phyloP scores from a whole-genome alignment of 2,888 invertebrate genomes.

The Gymnosoma rotundatum region DNA sequence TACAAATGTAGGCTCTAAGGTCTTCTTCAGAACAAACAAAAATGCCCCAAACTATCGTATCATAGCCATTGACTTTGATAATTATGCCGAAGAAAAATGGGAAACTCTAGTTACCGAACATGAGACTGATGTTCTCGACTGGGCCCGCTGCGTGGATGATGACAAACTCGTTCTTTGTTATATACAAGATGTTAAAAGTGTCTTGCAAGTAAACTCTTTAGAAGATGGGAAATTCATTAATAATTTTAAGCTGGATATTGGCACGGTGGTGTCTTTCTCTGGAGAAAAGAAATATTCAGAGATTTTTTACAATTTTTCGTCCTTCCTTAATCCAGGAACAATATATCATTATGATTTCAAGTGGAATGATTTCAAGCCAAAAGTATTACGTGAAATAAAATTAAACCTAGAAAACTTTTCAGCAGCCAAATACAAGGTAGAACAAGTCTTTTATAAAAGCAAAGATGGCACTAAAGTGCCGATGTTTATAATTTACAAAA shows the following conservation, averaged over 20 bases:
- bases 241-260: constrained; percentile 92
- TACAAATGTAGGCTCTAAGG: constrained; percentile 91
- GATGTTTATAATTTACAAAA: constrained; percentile 95
- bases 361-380: constrained; percentile 85
- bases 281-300: constrained; percentile 93
- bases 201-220: constrained; percentile 91
- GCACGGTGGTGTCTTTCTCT: constrained; percentile 92
- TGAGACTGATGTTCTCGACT: constrained; percentile 93
- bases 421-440: constrained; percentile 89
- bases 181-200: constrained; percentile 96
- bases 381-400: constrained; percentile 91
- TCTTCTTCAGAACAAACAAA: constrained; percentile 95
- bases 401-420: constrained; percentile 91
- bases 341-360: constrained; percentile 94
- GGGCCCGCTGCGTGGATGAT: constrained; percentile 92
- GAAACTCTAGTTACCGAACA: constrained; percentile 91
- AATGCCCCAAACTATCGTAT: constrained; percentile 95
- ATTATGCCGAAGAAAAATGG: constrained; percentile 91
- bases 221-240: constrained; percentile 87
- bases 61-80: constrained; percentile 90
- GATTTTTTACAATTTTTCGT: constrained; percentile 96
- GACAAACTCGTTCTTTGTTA: constrained; percentile 94
- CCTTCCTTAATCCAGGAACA: constrained; percentile 92
- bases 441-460: constrained; percentile 95
- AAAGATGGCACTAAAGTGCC: constrained; percentile 97